Evolutionary conservation across 2,113 vertebrate species (phyloP), one percentile per base, ranked within the genome.

Genomic region (Gobio gobio): DNA sequence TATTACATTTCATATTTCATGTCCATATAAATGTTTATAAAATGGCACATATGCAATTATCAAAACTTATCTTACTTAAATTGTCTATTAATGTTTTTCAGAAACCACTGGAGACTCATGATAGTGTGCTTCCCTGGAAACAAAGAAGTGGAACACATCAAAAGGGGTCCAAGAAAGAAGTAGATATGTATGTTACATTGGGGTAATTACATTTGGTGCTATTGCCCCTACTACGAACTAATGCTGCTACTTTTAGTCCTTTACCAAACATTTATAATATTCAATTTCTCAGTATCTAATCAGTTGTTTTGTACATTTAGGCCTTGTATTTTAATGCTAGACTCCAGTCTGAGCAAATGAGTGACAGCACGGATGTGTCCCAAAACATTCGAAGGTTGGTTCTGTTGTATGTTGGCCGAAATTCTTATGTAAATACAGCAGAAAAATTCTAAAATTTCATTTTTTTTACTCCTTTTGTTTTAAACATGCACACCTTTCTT

Each of bases 51-150:
- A 26, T 64, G 14, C 14, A 64, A 68, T 68, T 36, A 36, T 68
- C 18, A 22, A 58, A 58, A 58, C 16, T 2, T 6, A 5, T 22
- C 7, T 58, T 58, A 58, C 14, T 68, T 36, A 20, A 20, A 68
- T 68, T 7, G 64, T 40, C 64, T 40, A 8, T 68, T 36, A 68
- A 68, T 18, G 14, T 9, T 68, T 66, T 66, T 68, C 64, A 68
- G 64, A 68, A 68, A 20, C 18, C 64, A 68, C 33, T 68, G 64
- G 64, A 68, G 64, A 68, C 64, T 68, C 16, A 20, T 36, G 29
- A 68, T 68, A 18, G 64, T 68, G 16, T 68, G 64, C 64, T 68
- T 68, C 64, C 64, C 64, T 68, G 64, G 64, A 18, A 68, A 68
- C 18, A 29, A 68, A 36, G 29, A 68, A 68, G 64, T 7, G 16